Base-by-base conservation (phyloP, 2,888 invertebrate genomes). In the Caenorhabditis parvicauda region DNA sequence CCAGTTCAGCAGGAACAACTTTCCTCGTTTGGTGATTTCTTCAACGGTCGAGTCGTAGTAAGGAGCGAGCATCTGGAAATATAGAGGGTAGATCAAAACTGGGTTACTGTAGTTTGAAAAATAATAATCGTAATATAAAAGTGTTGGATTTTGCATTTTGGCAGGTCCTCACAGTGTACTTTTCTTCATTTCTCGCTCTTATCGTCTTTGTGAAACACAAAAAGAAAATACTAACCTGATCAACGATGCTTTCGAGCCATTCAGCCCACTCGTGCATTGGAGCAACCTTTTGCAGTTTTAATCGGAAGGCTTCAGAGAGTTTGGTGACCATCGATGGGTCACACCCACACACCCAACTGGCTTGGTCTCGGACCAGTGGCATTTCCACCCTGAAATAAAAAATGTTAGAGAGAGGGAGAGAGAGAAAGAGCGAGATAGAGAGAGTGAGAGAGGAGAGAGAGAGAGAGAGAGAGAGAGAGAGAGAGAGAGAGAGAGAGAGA, bases 311-410 rank as follows among this genome's bases (percentile, higher is more conserved):
- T 17, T 44, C 48, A 46, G 68, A 64, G 25, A 77, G 64, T 24
- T 56, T 55, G 12, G 48, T 28, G 6, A 90, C 89, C 46, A 92
- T 88, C 19, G 88, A 87, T 67, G 90, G 89, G 78, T 91, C 91
- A 84, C 95, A 96, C 77, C 92, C 90, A 82, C 95, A 96, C 7
- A 96, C 94, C 95, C 95, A 96, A 0, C 92, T 90, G 1, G 95
- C 95, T 86, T 92, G 87, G 62, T 84, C 84, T 81, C 84, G 92
- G 14, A 98, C 93, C 85, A 94, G 93, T 81, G 91, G 90, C 85
- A 98, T 95, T 85, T 98, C 96, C 39, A 98, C 94, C 70, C 94
- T 66, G 46, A 54, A 64, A 54, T 14, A 45, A 4, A 35, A 25
- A 12, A n/a, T n/a, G n/a, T n/a, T n/a, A n/a, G n/a, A n/a, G n/a